Conservation (phyloP, 1,140 invertebrate species). For the Ostrea edulis region DNA sequence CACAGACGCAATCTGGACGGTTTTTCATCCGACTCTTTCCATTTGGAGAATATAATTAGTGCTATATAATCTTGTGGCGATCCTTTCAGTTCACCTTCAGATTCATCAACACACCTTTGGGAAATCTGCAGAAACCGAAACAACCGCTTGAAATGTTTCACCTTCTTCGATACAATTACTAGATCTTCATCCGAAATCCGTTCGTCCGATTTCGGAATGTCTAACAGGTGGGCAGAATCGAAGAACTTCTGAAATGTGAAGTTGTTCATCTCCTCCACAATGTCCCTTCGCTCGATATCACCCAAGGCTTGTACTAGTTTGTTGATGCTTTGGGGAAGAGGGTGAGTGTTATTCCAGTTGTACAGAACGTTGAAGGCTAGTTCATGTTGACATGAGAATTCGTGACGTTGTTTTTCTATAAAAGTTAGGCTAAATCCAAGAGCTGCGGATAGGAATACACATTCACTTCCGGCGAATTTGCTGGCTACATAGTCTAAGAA, state of each 20-base stretch:
- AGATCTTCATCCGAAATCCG: background rate
- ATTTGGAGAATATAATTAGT: background rate
- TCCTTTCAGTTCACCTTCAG: background rate
- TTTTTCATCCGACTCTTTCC: background rate
- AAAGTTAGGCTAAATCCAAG: background rate
- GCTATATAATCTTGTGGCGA: background rate
- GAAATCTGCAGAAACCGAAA: background rate
- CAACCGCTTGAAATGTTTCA: background rate
- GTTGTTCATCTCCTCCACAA: background rate
- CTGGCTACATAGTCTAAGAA: conserved; percentile 26
- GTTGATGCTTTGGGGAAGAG: background rate
- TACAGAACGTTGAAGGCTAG: background rate
- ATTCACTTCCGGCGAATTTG: background rate
- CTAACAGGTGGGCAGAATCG: background rate
- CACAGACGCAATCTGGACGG: background rate
- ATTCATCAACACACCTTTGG: background rate
- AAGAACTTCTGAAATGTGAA: background rate
- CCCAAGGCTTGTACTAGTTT: background rate
- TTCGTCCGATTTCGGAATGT: background rate
- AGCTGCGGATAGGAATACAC: conserved; percentile 1
- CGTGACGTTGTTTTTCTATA: conserved; percentile 13
- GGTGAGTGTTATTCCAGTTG: background rate
- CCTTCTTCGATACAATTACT: conserved; percentile 10
- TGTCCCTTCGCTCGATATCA: conserved; percentile 5
- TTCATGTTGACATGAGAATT: background rate